Conservation (phyloP, 2,113 vertebrate genomes). For the Setophaga coronata region DNA sequence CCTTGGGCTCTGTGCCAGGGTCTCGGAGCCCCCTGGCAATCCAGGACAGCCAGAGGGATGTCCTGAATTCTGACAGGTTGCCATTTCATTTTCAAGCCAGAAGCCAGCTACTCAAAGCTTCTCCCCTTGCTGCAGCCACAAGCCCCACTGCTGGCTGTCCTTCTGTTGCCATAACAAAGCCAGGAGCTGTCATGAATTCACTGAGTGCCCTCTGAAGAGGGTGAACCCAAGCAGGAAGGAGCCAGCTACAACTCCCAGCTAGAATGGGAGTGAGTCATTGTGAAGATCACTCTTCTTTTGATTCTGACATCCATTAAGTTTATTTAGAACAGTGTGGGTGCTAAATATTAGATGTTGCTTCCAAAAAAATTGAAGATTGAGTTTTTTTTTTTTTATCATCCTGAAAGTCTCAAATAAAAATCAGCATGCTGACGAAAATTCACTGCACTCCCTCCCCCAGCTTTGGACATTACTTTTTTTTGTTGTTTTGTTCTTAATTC, state of each 20-base stretch:
- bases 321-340: background rate
- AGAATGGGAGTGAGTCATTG: fast-evolving
- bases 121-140: background rate
- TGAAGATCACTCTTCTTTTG: background rate
- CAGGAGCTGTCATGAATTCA: fast-evolving
- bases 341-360: background rate
- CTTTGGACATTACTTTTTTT: background rate
- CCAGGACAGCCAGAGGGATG: no score
- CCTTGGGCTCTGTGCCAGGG: no score
- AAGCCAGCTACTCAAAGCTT: background rate
- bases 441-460: background rate
- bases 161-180: background rate
- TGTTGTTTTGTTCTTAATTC: background rate
- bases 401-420: background rate
- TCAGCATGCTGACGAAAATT: background rate
- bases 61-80: no score
- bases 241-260: background rate
- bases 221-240: background rate
- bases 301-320: background rate
- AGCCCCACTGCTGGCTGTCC: background rate
- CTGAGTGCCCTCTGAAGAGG: background rate
- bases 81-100: background rate
- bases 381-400: background rate
- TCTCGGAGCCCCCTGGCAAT: no score
- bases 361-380: background rate